phyloP scores from a whole-genome alignment of 2,113 vertebrate species.

The Prionailurus viverrinus region DNA sequence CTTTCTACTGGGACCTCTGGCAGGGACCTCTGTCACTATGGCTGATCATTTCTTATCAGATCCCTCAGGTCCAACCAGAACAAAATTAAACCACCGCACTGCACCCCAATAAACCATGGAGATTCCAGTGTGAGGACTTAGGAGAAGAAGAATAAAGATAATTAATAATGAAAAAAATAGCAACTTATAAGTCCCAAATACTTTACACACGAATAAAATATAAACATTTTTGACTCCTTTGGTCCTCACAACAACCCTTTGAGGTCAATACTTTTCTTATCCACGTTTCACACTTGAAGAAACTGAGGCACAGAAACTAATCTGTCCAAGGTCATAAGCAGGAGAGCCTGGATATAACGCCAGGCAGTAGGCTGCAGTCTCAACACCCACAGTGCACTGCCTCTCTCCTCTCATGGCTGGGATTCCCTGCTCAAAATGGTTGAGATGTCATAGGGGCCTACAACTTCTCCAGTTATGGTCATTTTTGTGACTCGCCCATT shows the following conservation, averaged over 20 bases:
- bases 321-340: neutral
- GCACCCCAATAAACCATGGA: neutral
- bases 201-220: constrained; percentile 42
- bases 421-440: neutral
- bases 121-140: neutral
- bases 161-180: neutral
- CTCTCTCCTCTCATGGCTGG: neutral
- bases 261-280: neutral
- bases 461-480: neutral
- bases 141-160: neutral
- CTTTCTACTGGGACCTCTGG: neutral
- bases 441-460: neutral
- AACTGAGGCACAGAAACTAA: neutral
- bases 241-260: neutral
- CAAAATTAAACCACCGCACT: neutral
- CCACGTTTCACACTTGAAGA: constrained; percentile 14
- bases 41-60: neutral
- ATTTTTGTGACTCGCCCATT: neutral
- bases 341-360: neutral
- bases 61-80: neutral
- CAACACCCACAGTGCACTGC: neutral
- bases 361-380: neutral
- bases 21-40: neutral
- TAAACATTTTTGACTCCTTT: neutral
- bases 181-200: neutral